Evolutionary conservation across 2,888 invertebrate genomes (phyloP).

Genomic region (Diploptera punctata): DNA sequence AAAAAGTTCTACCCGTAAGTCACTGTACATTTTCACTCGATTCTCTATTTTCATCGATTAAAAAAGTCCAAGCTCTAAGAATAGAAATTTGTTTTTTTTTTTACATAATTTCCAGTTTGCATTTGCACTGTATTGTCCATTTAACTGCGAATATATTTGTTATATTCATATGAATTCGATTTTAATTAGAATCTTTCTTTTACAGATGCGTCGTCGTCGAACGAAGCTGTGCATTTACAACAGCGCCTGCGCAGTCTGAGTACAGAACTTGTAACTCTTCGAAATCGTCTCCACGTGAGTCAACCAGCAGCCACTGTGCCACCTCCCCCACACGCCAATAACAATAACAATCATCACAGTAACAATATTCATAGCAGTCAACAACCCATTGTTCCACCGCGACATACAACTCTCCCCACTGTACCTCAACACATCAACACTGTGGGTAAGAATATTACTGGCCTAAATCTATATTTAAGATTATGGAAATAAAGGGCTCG

Average conservation of each 20-base stretch:
- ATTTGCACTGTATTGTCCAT: too few species aligned
- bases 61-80: too few species aligned
- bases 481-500: too few species aligned
- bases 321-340: constrained; percentile 44
- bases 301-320: constrained; percentile 52
- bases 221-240: constrained; percentile 93
- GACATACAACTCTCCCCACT: constrained; percentile 51
- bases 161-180: too few species aligned
- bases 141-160: too few species aligned
- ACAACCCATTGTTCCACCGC: constrained; percentile 50
- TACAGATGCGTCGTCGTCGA: constrained; percentile 92
- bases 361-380: constrained; percentile 39
- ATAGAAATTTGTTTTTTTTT: too few species aligned
- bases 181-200: too few species aligned
- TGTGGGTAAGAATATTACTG: constrained; percentile 35
- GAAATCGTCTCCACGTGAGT: constrained; percentile 86
- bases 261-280: constrained; percentile 89
- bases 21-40: too few species aligned
- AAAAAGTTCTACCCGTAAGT: too few species aligned
- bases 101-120: too few species aligned
- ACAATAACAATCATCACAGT: constrained; percentile 50
- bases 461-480: too few species aligned
- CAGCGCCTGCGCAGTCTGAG: constrained; percentile 89
- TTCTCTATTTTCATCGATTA: too few species aligned
- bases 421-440: constrained; percentile 36